These are phyloP conservation scores for Acyrthosiphon pisum DNA, from an alignment of 1,140 invertebrate genomes.

Conservation along the genomic window DNA sequence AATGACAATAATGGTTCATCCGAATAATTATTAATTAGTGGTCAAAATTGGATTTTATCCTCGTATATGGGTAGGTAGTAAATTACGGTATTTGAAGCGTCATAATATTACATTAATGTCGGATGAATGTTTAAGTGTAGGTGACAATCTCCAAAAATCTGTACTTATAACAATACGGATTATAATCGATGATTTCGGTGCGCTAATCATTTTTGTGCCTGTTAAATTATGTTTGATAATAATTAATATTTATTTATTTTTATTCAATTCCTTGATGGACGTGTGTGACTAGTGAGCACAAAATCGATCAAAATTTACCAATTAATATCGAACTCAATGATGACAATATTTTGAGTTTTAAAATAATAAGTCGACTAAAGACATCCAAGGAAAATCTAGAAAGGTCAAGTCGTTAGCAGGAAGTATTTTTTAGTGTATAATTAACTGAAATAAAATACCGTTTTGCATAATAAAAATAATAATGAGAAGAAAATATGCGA, in stretches of 20 bases:
- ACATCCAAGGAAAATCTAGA: background rate
- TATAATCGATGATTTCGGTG: background rate
- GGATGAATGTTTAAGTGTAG: background rate
- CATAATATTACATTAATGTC: background rate
- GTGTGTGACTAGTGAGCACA: background rate
- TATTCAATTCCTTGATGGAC: background rate
- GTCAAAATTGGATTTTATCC: background rate
- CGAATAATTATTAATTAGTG: background rate
- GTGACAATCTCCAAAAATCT: background rate
- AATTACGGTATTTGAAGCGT: background rate
- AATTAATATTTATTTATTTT: background rate
- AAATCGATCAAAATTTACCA: background rate
- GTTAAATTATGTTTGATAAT: background rate
- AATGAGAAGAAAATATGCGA: background rate
- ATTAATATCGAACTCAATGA: background rate
- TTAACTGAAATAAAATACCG: background rate
- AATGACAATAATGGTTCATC: background rate
- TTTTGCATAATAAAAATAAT: background rate
- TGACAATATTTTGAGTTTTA: background rate
- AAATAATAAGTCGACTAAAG: background rate
- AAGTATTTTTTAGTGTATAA: background rate
- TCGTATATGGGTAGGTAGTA: background rate
- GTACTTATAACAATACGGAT: background rate
- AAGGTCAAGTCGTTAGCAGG: background rate
- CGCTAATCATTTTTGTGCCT: too few relatives aligned